phyloP scores from a whole-genome alignment of 1,140 invertebrate species.

The Drosophila varians region DNA sequence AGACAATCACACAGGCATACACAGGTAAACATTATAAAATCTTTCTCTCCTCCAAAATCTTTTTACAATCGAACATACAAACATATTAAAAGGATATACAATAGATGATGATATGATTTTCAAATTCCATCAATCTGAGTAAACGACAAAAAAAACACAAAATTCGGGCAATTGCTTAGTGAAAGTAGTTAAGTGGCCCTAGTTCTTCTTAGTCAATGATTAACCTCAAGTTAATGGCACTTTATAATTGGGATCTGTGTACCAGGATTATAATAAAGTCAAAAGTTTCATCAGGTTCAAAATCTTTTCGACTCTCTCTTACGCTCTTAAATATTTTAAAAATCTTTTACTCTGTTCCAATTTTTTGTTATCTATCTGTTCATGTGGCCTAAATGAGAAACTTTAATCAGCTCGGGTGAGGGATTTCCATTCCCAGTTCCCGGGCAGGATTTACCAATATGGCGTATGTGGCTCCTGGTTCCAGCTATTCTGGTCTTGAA shows the following conservation, averaged over 20 bases:
- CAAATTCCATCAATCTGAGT: slow-evolving; percentile 43
- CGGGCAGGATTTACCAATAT: slow-evolving; percentile 70
- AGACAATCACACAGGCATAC: slow-evolving; percentile 78
- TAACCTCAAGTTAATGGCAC: slow-evolving; percentile 59
- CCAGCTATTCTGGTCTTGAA: slow-evolving; percentile 49
- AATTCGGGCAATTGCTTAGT: slow-evolving; percentile 36
- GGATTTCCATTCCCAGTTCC: slow-evolving; percentile 16
- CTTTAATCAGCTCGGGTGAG: slow-evolving; percentile 2
- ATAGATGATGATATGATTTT: slow-evolving; percentile 45
- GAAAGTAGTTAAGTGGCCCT: slow-evolving; percentile 58
- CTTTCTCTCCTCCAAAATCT: slow-evolving; percentile 21
- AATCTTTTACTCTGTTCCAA: slow-evolving; percentile 12
- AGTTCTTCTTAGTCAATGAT: slow-evolving; percentile 10
- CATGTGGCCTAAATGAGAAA: slow-evolving; percentile 54
- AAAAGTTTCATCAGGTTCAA: slow-evolving; percentile 30
- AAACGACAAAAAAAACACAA: slow-evolving; percentile 52
- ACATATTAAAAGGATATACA: slow-evolving; percentile 36
- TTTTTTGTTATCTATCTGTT: slow-evolving; percentile 28
- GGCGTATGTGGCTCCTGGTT: slow-evolving; percentile 65
- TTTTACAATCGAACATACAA: slow-evolving; percentile 63
- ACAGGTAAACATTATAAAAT: slow-evolving; percentile 63
- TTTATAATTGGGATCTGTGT: slow-evolving; percentile 43
- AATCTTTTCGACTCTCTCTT: slow-evolving; percentile 53
- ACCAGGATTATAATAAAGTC: slow-evolving; percentile 42
- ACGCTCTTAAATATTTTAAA: slow-evolving; percentile 9